A percentile compares a stretch with the other conserved stretches of the same genome.
phyloP scores from a whole-genome alignment of 2,113 vertebrate genomes.

The Herpailurus yagouaroundi region DNA sequence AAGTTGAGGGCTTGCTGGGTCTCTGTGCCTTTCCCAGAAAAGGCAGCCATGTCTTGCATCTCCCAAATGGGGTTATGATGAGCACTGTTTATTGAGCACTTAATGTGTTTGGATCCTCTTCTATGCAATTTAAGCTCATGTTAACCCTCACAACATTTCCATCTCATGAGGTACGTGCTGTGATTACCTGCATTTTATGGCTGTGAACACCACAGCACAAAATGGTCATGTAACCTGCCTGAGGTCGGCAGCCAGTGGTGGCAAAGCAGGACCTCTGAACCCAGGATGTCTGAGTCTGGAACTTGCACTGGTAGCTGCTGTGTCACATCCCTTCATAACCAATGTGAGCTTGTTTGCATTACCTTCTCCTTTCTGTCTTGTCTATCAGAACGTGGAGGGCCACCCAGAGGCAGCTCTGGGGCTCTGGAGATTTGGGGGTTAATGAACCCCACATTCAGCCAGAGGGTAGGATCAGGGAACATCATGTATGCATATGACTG shows the following conservation, averaged over 20 bases:
- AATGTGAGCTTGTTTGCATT: too few species aligned
- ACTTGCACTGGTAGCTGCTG: too few species aligned
- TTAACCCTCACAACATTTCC: background rate
- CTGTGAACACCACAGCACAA: background rate
- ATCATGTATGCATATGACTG: background rate
- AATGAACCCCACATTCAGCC: background rate
- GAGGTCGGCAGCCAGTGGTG: too few species aligned
- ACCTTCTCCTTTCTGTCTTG: background rate
- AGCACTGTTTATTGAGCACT: background rate
- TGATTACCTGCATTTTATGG: background rate
- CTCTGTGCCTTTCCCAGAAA: background rate
- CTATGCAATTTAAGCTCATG: too few species aligned
- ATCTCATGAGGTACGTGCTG: too few species aligned
- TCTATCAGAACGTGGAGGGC: background rate
- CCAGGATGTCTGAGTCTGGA: background rate
- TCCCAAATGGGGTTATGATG: background rate
- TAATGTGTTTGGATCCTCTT: too few species aligned
- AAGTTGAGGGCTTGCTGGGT: background rate
- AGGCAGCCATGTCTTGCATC: background rate
- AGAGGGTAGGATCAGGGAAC: background rate
- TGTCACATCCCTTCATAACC: background rate
- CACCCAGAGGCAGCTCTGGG: background rate
- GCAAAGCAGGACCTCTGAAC: background rate
- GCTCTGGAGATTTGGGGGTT: background rate
- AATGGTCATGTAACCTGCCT: background rate